phyloP scores from a whole-genome alignment of 2,113 vertebrate genomes.

The Strix uralensis region DNA sequence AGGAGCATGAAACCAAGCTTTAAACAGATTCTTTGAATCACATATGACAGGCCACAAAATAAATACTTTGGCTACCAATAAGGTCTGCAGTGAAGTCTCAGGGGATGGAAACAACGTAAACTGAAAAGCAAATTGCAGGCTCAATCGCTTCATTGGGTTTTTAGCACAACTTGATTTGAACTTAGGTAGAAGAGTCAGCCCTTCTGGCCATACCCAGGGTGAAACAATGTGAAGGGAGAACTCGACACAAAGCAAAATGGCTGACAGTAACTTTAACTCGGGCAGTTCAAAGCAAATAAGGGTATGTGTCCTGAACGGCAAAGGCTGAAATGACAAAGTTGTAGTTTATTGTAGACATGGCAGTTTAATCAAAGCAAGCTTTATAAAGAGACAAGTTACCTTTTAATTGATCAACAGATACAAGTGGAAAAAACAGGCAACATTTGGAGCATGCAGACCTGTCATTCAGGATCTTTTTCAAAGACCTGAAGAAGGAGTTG shows the following conservation, averaged over 20 bases:
- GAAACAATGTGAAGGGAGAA: not conserved
- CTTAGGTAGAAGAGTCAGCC: slow-evolving; percentile 1
- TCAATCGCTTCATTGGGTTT: not conserved
- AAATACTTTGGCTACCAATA: not conserved
- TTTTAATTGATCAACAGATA: slow-evolving; percentile 33
- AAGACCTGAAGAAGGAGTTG: not conserved
- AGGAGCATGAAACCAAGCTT: not conserved
- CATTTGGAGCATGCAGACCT: not conserved
- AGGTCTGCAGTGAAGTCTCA: not conserved
- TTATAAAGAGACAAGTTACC: not conserved
- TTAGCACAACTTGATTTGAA: not conserved
- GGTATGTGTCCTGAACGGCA: not conserved
- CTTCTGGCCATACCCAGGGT: not conserved
- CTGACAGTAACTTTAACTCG: not conserved
- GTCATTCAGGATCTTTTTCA: not conserved
- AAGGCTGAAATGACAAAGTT: not conserved
- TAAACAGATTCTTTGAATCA: not conserved
- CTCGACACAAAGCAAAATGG: not conserved
- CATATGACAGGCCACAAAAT: not conserved
- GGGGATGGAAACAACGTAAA: not conserved
- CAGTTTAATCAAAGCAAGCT: slow-evolving; percentile 7
- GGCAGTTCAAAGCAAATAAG: not conserved
- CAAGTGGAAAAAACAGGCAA: not conserved
- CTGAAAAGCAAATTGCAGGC: not conserved
- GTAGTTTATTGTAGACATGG: not conserved